Evolutionary conservation across 2,113 vertebrate species (phyloP).

Genomic region (Scomber colias): DNA sequence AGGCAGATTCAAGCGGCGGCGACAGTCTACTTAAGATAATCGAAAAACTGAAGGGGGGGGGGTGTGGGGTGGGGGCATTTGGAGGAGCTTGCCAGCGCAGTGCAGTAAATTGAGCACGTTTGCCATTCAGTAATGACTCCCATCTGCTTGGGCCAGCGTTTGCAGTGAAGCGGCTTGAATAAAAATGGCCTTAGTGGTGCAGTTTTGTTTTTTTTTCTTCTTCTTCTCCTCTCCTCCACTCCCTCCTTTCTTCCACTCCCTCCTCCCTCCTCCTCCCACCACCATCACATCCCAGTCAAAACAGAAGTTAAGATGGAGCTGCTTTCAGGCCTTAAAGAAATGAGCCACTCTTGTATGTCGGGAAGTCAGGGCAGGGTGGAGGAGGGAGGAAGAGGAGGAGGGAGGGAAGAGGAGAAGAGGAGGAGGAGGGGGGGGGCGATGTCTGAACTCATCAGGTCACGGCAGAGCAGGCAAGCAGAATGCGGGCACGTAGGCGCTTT

Average conservation of each 20-base stretch:
- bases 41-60: neutral
- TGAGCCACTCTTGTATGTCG: conserved; percentile 47
- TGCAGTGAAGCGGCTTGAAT: conserved; percentile 69
- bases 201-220: conserved; percentile 9
- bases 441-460: conserved; percentile 80
- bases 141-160: conserved; percentile 75
- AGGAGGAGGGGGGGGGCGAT: neutral
- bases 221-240: too few species aligned
- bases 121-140: conserved; percentile 78
- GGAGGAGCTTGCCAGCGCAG: conserved; percentile 62
- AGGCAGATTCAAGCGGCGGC: conserved; percentile 40
- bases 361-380: conserved; percentile 7
- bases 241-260: too few species aligned
- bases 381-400: too few species aligned
- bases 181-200: conserved; percentile 68
- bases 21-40: conserved; percentile 50
- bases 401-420: too few species aligned
- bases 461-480: conserved; percentile 64
- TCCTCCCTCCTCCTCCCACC: too few species aligned
- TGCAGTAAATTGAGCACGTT: conserved; percentile 76
- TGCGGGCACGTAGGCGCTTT: conserved; percentile 41
- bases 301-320: conserved; percentile 69
- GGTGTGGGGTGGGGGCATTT: conserved; percentile 15
- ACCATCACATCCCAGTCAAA: conserved; percentile 66
- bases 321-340: conserved; percentile 59